These are phyloP conservation scores for Globia sparganii DNA, from an alignment of 2,888 invertebrate genomes.

Conservation along the genomic window DNA sequence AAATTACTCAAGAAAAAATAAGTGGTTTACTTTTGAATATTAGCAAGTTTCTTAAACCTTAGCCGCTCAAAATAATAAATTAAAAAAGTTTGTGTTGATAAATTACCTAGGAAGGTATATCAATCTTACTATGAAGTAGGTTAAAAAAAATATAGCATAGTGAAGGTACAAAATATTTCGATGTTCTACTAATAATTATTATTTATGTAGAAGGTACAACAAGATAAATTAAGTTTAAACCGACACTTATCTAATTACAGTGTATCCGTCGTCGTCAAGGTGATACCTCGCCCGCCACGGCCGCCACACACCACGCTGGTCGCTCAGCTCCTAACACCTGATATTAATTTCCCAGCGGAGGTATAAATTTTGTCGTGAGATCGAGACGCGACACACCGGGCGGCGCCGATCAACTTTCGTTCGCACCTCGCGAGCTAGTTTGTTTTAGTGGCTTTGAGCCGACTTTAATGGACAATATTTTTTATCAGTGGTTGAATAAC, in stretches of 20 bases:
- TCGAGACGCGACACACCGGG: constrained; percentile 73
- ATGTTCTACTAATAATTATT: constrained; percentile 1
- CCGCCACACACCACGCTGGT: constrained; percentile 58
- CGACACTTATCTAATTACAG: constrained; percentile 59
- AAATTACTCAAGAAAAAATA: constrained; percentile 36
- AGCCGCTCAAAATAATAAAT: not conserved
- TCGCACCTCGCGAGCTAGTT: constrained; percentile 48
- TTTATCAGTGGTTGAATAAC: constrained; percentile 6
- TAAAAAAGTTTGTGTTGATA: not conserved
- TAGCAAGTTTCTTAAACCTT: constrained; percentile 16
- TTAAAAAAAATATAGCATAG: no score
- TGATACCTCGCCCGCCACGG: constrained; percentile 37
- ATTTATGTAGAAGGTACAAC: not conserved
- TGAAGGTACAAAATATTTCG: not conserved
- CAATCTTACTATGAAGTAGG: not conserved
- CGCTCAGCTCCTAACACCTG: constrained; percentile 76
- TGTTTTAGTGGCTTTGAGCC: constrained; percentile 23
- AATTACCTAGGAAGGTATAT: not conserved
- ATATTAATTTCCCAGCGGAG: constrained; percentile 89
- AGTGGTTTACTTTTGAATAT: constrained; percentile 18
- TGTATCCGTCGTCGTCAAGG: constrained; percentile 43
- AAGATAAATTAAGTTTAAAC: constrained; percentile 28
- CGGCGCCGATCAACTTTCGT: constrained; percentile 59
- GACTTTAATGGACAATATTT: constrained; percentile 45
- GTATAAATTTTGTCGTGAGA: constrained; percentile 85